A percentile compares a stretch with the other conserved stretches of the same genome.
Evolutionary conservation across 2,797 vertebrate species (phyloP).

Genomic region (Pseudomugil tenellus): DNA sequence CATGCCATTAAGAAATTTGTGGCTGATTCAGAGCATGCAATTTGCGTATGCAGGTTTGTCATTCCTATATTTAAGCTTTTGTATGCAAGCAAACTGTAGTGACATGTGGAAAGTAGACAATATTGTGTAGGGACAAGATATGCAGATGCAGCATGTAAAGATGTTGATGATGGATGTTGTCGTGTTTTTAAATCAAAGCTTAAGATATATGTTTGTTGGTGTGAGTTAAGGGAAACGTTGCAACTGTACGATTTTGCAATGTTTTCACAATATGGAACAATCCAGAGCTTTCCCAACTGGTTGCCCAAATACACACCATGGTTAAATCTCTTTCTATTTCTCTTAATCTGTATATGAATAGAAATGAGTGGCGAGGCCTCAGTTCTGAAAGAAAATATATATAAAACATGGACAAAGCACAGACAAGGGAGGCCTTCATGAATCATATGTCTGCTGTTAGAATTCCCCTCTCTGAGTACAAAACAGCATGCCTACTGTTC

Average conservation of each 20-base stretch:
- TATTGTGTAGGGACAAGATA: too few species aligned
- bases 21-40: too few species aligned
- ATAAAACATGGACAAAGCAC: slow-evolving; percentile 4
- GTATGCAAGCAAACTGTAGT: too few species aligned
- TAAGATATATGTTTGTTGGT: neutral
- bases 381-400: slow-evolving; percentile 1
- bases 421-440: slow-evolving; percentile 31
- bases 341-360: neutral
- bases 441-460: slow-evolving; percentile 48
- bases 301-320: neutral
- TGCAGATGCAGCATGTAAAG: too few species aligned
- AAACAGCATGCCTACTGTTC: slow-evolving; percentile 54
- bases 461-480: slow-evolving; percentile 43
- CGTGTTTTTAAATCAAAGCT: too few species aligned
- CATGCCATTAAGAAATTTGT: too few species aligned
- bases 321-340: neutral
- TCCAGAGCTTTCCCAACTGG: neutral
- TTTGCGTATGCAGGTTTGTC: too few species aligned
- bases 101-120: too few species aligned
- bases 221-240: neutral
- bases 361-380: slow-evolving; percentile 4
- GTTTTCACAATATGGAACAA: neutral
- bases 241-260: neutral
- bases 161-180: neutral
- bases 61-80: too few species aligned